Percentiles rank a stretch among this genome's conserved stretches.
phyloP scores from a whole-genome alignment of 1,140 invertebrate species.

The Steinernema feltiae region DNA sequence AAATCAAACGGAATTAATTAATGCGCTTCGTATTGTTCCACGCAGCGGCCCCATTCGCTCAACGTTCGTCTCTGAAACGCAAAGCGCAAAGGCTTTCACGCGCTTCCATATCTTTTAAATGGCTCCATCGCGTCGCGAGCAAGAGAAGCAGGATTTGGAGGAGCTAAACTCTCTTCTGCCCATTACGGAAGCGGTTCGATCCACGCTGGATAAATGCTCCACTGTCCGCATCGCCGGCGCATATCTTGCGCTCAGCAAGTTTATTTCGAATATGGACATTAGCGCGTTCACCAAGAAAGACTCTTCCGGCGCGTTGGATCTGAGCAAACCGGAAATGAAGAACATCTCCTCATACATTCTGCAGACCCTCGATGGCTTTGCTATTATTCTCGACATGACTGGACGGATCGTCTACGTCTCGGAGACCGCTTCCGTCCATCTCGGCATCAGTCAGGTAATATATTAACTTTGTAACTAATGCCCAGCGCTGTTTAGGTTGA shows the following conservation, averaged over 20 bases:
- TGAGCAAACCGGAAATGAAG: not conserved
- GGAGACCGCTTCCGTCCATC: constrained; percentile 91
- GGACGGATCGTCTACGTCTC: constrained; percentile 99
- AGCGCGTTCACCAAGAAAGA: not conserved
- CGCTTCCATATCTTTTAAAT: not conserved
- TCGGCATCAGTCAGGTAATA: constrained; percentile 86
- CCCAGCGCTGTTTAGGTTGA: constrained; percentile 71
- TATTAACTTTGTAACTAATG: not conserved
- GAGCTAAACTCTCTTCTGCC: not conserved
- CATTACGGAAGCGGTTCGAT: not conserved
- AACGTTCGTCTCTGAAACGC: not conserved
- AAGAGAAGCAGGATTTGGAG: not conserved
- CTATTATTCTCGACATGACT: constrained; percentile 90
- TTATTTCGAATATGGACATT: not conserved
- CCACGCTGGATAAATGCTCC: not conserved
- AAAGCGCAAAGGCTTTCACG: not conserved
- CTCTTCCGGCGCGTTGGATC: not conserved
- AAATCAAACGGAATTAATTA: not conserved
- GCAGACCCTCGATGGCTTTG: constrained; percentile 88
- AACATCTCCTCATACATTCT: constrained; percentile 45
- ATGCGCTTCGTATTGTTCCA: not conserved
- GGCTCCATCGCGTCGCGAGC: not conserved
- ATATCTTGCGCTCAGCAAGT: not conserved
- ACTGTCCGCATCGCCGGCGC: not conserved
- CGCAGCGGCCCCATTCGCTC: not conserved